Evolutionary conservation across 2,888 invertebrate species (phyloP), one percentile per base, ranked within the genome.

Genomic region (Plebejus anna): DNA sequence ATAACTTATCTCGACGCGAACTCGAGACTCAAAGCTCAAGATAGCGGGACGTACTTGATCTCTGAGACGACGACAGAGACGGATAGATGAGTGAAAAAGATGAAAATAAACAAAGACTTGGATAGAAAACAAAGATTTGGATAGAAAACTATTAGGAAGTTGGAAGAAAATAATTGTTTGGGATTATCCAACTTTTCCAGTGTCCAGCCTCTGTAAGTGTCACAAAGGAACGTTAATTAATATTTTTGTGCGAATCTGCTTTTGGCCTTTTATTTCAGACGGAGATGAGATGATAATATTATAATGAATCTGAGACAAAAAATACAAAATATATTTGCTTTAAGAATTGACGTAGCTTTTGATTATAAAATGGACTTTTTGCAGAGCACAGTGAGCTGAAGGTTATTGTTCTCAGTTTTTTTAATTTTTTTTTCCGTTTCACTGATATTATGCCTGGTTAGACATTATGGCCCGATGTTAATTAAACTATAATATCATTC

Each of bases 1-100:
- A 71, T 42, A 71, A 71, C 71, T 71, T 71, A 71, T 71, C 71
- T 71, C 71, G 71, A 16, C 42, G 42, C 71, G 42, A 36, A 66
- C 66, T 36, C 13, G 32, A 36, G 66, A 61, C 61, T 57, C 13
- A 13, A 22, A 1, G 4, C 66, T 32, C 66, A 13, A 32, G 32
- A 32, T 36, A 32, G 32, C 66, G 66, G 61, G 28, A 28, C 61
- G 61, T 61, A 28, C 9, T 28, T 28, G 61, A 61, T 61, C 61
- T 9, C 61, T 6, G 66, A 32, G 66, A 36, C 13, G 32, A 1
- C 36, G 66, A 66, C 32, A 36, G 32, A 66, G 66, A 66, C 16
- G 66, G 32, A 32, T 32, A 36, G 13, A 66, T 3, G 32, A 66
- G 5, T 13, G 66, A 66, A 32, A 66, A 13, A 36, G 66, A 66